Evolutionary conservation across 2,113 vertebrate species (phyloP).

Genomic region (Daboia siamensis): DNA sequence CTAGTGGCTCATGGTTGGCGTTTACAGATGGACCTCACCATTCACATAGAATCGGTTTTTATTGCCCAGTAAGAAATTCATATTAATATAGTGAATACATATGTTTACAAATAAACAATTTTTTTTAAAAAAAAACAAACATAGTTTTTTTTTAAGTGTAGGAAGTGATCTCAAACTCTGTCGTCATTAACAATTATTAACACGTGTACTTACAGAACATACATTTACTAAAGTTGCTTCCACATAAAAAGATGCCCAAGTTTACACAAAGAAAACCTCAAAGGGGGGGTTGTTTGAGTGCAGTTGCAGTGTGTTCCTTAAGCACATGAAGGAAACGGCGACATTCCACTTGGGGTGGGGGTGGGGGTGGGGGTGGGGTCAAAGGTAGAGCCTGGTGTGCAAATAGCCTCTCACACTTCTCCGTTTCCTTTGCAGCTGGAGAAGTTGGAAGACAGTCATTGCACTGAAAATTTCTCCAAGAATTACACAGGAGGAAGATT

Average conservation of each 20-base stretch:
- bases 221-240: slow-evolving; percentile 83
- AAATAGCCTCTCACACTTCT: background rate
- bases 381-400: slow-evolving; percentile 18
- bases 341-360: slow-evolving; percentile 60
- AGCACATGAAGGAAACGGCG: slow-evolving; percentile 65
- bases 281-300: slow-evolving; percentile 52
- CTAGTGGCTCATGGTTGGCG: background rate
- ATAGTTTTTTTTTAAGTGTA: slow-evolving; percentile 73
- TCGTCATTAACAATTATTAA: slow-evolving; percentile 80
- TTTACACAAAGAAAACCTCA: slow-evolving; percentile 71
- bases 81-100: slow-evolving; percentile 97
- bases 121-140: slow-evolving; percentile 76
- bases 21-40: slow-evolving; percentile 42
- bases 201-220: slow-evolving; percentile 86
- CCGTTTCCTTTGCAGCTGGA: background rate
- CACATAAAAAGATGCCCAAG: slow-evolving; percentile 77
- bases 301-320: slow-evolving; percentile 67
- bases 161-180: slow-evolving; percentile 87
- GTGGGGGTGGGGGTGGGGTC: slow-evolving; percentile 44
- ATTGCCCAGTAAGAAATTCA: slow-evolving; percentile 98
- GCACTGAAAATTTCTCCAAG: background rate
- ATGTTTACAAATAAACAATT: slow-evolving; percentile 92
- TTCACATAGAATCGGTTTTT: slow-evolving; percentile 81
- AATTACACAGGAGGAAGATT: background rate
- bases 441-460: background rate